Evolutionary conservation across 1,140 invertebrate genomes (phyloP).

Genomic region (Hetaerina americana): DNA sequence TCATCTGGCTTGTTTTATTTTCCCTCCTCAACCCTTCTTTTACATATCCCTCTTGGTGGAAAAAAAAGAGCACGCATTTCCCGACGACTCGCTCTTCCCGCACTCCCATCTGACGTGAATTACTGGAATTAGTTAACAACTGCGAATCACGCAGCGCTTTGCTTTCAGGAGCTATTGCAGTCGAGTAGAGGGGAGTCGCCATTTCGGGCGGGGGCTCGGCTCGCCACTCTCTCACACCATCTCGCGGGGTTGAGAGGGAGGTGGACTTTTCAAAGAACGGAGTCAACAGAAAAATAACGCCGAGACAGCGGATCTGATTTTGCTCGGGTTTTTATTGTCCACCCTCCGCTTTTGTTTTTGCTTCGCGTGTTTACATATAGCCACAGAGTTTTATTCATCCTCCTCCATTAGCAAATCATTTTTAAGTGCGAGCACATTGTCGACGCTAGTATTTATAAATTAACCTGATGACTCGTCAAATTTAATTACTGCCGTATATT

Average conservation of each 20-base stretch:
- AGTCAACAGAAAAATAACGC: neutral
- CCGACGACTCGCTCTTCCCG: neutral
- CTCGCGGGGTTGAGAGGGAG: neutral
- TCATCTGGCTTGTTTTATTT: no score
- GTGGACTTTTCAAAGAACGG: neutral
- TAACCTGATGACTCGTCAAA: no score
- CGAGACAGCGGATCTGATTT: neutral
- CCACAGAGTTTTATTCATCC: no score
- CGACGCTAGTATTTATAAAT: no score
- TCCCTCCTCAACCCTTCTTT: neutral
- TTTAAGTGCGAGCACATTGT: no score
- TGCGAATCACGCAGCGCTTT: neutral
- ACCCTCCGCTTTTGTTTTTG: neutral
- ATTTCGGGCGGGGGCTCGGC: neutral
- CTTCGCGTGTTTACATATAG: no score
- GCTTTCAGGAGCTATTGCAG: neutral
- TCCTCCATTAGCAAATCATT: no score
- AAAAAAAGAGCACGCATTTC: no score
- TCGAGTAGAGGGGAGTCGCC: no score
- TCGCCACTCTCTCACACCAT: neutral
- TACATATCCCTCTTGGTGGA: neutral
- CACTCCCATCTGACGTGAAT: neutral
- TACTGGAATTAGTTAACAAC: neutral
- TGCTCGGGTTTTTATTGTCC: neutral
- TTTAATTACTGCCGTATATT: no score